Evolutionary conservation across 2,888 invertebrate genomes (phyloP).

Genomic region (Gibbula magus): DNA sequence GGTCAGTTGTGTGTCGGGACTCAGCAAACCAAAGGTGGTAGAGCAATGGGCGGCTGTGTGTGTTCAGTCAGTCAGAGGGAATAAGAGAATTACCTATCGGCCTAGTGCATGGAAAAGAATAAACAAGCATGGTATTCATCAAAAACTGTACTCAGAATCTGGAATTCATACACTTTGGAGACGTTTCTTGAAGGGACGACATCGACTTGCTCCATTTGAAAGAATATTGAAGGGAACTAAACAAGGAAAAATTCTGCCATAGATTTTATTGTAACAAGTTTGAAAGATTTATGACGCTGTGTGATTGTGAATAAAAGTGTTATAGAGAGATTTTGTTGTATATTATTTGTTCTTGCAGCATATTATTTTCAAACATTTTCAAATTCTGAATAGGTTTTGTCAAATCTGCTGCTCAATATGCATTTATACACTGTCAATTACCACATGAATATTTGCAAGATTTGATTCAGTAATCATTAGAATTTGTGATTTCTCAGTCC

Average conservation of each 20-base stretch:
- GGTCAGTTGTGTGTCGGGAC: too few relatives aligned
- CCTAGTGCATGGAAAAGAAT: conserved; percentile 60
- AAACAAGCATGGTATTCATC: conserved; percentile 62
- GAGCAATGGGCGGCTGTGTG: conserved; percentile 13
- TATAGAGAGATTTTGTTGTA: background rate
- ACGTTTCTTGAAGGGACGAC: conserved; percentile 55
- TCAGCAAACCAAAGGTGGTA: too few relatives aligned
- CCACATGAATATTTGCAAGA: too few relatives aligned
- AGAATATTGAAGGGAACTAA: conserved; percentile 47
- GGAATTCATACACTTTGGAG: conserved; percentile 58
- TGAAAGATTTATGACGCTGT: background rate
- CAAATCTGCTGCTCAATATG: too few relatives aligned
- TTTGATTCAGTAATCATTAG: too few relatives aligned
- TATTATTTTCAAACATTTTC: too few relatives aligned
- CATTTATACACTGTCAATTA: too few relatives aligned
- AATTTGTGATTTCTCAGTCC: too few relatives aligned
- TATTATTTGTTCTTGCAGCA: too few relatives aligned
- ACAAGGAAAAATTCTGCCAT: conserved; percentile 38
- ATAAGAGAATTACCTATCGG: conserved; percentile 38
- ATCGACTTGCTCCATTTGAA: conserved; percentile 52
- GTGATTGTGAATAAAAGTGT: background rate
- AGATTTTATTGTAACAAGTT: background rate
- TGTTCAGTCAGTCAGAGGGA: conserved; percentile 32
- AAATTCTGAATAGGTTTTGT: too few relatives aligned
- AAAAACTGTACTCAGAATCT: conserved; percentile 42